Evolutionary conservation across 1,140 invertebrate genomes (phyloP).

Genomic region (Papilio glaucus): DNA sequence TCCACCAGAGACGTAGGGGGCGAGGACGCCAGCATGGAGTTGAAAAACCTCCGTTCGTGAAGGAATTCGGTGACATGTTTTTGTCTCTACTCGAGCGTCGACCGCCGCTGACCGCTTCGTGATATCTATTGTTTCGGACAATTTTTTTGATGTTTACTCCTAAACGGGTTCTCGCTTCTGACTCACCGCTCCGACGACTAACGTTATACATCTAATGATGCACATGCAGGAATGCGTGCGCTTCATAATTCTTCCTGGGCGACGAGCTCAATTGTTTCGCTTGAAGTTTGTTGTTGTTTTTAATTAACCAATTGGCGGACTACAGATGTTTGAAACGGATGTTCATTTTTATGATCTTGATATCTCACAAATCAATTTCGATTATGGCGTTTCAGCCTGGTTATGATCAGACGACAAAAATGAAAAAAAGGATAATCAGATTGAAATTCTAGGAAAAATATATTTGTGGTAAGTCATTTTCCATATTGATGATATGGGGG

Average conservation of each 20-base stretch:
- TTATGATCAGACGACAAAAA: no score
- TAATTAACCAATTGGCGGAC: slow-evolving; percentile 17
- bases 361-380: background rate
- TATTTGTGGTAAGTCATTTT: no score
- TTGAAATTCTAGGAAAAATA: background rate
- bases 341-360: background rate
- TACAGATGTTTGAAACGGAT: slow-evolving; percentile 5
- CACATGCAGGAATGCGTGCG: slow-evolving; percentile 32
- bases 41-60: slow-evolving; percentile 69
- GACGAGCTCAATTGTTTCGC: slow-evolving; percentile 30
- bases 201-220: slow-evolving; percentile 22
- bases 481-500: background rate
- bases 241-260: slow-evolving; percentile 31
- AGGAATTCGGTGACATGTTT: slow-evolving; percentile 62
- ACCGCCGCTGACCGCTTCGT: slow-evolving; percentile 41
- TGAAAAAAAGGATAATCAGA: background rate
- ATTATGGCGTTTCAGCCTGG: background rate
- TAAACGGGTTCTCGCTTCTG: slow-evolving; percentile 37
- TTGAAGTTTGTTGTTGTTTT: slow-evolving; percentile 23
- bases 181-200: slow-evolving; percentile 35
- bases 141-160: slow-evolving; percentile 45
- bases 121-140: slow-evolving; percentile 44
- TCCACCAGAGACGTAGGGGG: slow-evolving; percentile 16
- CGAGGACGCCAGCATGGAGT: slow-evolving; percentile 44
- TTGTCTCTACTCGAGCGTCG: slow-evolving; percentile 49